Evolutionary conservation across 2,888 invertebrate genomes (phyloP).

Genomic region (Rhamnusium bicolor): DNA sequence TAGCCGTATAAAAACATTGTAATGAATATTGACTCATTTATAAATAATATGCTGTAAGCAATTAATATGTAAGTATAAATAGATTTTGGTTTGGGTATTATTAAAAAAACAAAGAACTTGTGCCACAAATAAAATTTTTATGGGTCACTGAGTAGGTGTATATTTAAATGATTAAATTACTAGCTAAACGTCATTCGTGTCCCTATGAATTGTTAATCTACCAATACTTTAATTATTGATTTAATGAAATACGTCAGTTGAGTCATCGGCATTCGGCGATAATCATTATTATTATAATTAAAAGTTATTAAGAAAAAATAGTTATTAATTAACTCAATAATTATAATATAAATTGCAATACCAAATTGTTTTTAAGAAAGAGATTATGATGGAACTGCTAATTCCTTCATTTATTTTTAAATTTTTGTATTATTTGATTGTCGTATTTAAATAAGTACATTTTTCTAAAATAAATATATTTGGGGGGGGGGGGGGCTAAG

Average conservation of each 20-base stretch:
- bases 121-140: neutral
- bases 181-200: neutral
- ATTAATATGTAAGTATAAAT: neutral
- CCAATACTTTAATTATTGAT: neutral
- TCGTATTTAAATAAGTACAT: too few species aligned
- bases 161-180: neutral
- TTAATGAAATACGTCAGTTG: neutral
- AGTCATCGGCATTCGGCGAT: neutral
- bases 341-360: neutral
- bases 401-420: too few species aligned
- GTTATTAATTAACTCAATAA: neutral
- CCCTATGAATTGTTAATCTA: neutral
- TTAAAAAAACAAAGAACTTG: neutral
- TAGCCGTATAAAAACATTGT: neutral
- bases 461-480: too few species aligned
- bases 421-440: too few species aligned
- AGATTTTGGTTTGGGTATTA: neutral
- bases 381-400: neutral
- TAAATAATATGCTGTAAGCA: neutral
- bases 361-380: neutral
- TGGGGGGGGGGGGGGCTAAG: too few species aligned
- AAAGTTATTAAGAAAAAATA: too few species aligned
- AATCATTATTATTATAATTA: neutral
- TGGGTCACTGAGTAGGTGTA: neutral
- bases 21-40: neutral